phyloP scores from a whole-genome alignment of 2,888 invertebrate genomes.

The Diachrysia chrysitis region DNA sequence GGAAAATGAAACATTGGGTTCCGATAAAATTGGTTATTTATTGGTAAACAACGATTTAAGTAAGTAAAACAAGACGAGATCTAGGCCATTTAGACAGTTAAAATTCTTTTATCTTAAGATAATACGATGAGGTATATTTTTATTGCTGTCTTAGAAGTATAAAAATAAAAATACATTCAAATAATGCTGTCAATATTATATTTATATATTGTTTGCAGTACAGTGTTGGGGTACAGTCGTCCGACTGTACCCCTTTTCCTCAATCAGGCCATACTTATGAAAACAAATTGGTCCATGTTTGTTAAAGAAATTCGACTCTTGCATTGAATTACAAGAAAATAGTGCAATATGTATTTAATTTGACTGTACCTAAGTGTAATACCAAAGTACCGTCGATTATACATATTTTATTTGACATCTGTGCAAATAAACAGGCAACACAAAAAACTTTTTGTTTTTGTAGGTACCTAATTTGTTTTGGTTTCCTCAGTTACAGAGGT shows the following conservation, averaged over 20 bases:
- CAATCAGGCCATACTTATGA: neutral
- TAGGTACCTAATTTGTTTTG: neutral
- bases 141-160: neutral
- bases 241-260: too few relatives aligned
- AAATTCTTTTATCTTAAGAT: neutral
- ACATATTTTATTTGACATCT: neutral
- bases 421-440: neutral
- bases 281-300: neutral
- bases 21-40: neutral
- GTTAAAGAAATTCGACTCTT: neutral
- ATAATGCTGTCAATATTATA: too few relatives aligned
- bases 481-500: neutral
- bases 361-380: neutral
- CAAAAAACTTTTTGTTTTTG: neutral
- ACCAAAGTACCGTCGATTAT: neutral
- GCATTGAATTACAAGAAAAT: neutral
- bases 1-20: neutral
- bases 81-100: neutral
- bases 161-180: neutral
- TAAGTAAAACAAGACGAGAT: neutral
- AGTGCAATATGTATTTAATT: neutral
- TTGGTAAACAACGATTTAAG: neutral
- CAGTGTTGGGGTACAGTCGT: too few relatives aligned
- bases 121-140: neutral
- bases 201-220: too few relatives aligned